phyloP scores from a whole-genome alignment of 2,888 invertebrate genomes.

The Nomada flava region DNA sequence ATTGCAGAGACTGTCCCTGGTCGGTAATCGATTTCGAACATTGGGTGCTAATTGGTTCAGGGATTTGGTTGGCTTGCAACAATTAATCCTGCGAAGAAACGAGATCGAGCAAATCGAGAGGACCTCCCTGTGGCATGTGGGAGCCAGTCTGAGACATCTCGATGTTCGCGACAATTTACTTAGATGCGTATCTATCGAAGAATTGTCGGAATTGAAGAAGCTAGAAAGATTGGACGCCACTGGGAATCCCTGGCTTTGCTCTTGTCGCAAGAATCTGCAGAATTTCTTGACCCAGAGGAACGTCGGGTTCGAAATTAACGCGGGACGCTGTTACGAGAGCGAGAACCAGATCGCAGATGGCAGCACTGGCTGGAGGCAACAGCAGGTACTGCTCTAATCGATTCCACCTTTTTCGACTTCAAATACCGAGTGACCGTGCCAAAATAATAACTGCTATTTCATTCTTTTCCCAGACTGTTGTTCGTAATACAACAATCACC shows the following conservation, averaged over 20 bases:
- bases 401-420: neutral
- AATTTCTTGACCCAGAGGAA: conserved; percentile 56
- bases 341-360: conserved; percentile 30
- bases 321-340: conserved; percentile 60
- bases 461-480: neutral
- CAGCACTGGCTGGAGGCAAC: conserved; percentile 21
- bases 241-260: conserved; percentile 75
- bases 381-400: conserved; percentile 46
- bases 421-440: neutral
- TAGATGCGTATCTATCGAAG: conserved; percentile 66
- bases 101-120: conserved; percentile 67
- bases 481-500: neutral
- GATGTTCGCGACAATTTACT: conserved; percentile 70
- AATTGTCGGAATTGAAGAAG: conserved; percentile 59
- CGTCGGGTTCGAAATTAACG: conserved; percentile 70
- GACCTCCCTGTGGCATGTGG: conserved; percentile 64
- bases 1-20: conserved; percentile 69
- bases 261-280: conserved; percentile 65
- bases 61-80: conserved; percentile 70
- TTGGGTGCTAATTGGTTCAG: conserved; percentile 72
- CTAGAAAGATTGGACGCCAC: conserved; percentile 67
- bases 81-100: conserved; percentile 69
- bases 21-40: conserved; percentile 66
- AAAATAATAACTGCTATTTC: neutral
- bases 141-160: conserved; percentile 62